phyloP scores from a whole-genome alignment of 2,888 invertebrate species.

The Acleris literana region DNA sequence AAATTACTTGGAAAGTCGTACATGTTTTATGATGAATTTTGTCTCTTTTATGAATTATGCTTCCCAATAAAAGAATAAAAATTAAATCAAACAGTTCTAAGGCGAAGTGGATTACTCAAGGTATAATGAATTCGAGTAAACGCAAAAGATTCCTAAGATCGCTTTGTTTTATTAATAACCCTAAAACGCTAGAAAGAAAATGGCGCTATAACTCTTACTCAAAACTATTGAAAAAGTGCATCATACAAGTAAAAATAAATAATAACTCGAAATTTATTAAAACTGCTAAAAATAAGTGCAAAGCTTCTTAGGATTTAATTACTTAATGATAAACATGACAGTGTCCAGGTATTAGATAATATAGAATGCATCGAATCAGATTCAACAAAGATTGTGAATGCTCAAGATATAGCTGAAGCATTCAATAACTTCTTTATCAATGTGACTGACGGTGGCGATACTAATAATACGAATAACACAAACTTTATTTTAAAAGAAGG shows the following conservation, averaged over 20 bases:
- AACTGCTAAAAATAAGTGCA: constrained; percentile 1
- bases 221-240: constrained; percentile 10
- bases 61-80: constrained; percentile 12
- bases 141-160: constrained; percentile 1
- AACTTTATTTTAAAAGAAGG: neutral
- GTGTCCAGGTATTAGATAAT: neutral
- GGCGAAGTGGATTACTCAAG: constrained; percentile 8
- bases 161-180: neutral
- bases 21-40: constrained; percentile 9
- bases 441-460: neutral
- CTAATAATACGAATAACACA: neutral
- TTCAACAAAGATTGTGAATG: neutral
- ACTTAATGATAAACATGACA: constrained; percentile 10
- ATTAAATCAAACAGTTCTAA: neutral
- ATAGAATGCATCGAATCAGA: constrained; percentile 4
- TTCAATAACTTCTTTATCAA: constrained; percentile 7
- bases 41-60: constrained; percentile 9
- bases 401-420: constrained; percentile 4
- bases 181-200: neutral
- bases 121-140: neutral
- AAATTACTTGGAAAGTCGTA: neutral
- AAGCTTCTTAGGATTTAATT: constrained; percentile 6
- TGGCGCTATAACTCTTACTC: neutral
- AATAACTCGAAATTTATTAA: neutral
- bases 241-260: neutral